Evolutionary conservation across 2,113 vertebrate genomes (phyloP), one percentile per base, ranked within the genome.

Genomic region (Corythoichthys intestinalis): DNA sequence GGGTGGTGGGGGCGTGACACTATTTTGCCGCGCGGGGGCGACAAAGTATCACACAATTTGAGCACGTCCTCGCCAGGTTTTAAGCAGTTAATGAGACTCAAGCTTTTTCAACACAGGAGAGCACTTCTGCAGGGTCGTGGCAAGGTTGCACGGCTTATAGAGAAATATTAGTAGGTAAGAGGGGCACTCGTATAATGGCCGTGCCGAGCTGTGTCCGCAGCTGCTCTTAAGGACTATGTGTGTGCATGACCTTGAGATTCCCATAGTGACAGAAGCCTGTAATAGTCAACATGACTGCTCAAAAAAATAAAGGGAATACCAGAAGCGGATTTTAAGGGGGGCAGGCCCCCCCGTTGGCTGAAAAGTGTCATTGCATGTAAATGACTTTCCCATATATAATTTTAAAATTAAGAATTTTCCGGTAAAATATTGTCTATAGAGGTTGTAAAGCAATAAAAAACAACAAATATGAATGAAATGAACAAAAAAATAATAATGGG

Each of bases 21-120:
- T 2, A 44, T 5, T 47, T 7, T 10, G 34, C 73, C 88, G 17
- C 84, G 0, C 83, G 86, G 73, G 84, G 85, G 86, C 80, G 82
- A 20, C 54, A 74, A 61, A 58, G 15, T 28, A 82, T 15, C 73
- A 70, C 52, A 14, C 12, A 20, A 28, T 14, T 28, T n/a, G 34
- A 20, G 2, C n/a, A 47, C 64, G 3, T 14, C 57, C 38, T 65
- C 61, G 61, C 17, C 12, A 37, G n/a, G 20, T 65, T 64, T 54
- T 35, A n/a, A 9, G 17, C 50, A 10, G 17, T 65, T 62, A 37
- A 57, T 46, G 2, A 56, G 20, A 57, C 4, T 41, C 13, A 44
- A 15, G 13, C 4, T 38, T 48, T 4, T 39, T 20, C 7, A 53
- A 56, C 1, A 34, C 10, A 68, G 9, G 13, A 3, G n/a, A 54